phyloP scores from a whole-genome alignment of 1,140 invertebrate genomes.

The Drosophila suzukii region DNA sequence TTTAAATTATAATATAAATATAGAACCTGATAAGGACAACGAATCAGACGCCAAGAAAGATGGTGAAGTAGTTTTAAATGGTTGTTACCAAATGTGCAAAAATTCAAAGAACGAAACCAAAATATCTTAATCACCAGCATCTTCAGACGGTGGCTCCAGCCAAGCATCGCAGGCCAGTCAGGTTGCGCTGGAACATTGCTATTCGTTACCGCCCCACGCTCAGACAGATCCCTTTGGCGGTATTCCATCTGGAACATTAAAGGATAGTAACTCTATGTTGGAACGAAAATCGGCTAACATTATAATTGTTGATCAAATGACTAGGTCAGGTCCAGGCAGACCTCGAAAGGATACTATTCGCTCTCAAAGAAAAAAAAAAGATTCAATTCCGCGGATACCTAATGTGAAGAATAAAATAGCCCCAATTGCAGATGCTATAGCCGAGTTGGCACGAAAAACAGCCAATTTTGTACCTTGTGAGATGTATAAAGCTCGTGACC shows the following conservation, averaged over 20 bases:
- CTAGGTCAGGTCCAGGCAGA: constrained; percentile 70
- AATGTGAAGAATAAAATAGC: constrained; percentile 42
- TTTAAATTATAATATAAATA: constrained; percentile 17
- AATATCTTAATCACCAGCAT: constrained; percentile 69
- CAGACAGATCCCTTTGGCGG: constrained; percentile 14
- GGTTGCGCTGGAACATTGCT: constrained; percentile 93
- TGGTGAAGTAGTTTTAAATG: background rate
- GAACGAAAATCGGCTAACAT: constrained; percentile 16
- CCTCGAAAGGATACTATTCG: constrained; percentile 76
- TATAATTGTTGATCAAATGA: constrained; percentile 15
- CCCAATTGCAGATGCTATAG: constrained; percentile 19
- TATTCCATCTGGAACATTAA: background rate
- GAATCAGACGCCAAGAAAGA: background rate
- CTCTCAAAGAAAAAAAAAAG: constrained; percentile 68
- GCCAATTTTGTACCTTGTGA: constrained; percentile 61
- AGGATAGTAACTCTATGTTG: constrained; percentile 14
- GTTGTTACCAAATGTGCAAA: constrained; percentile 9
- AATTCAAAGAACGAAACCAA: constrained; percentile 22
- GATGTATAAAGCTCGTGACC: constrained; percentile 87
- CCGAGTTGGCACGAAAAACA: constrained; percentile 36
- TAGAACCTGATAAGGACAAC: background rate
- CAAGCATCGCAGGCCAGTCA: constrained; percentile 88
- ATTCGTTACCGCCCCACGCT: constrained; percentile 89
- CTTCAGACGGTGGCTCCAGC: constrained; percentile 85
- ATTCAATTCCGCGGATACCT: constrained; percentile 20